phyloP scores from a whole-genome alignment of 2,888 invertebrate species.

The Mythimna albipuncta region DNA sequence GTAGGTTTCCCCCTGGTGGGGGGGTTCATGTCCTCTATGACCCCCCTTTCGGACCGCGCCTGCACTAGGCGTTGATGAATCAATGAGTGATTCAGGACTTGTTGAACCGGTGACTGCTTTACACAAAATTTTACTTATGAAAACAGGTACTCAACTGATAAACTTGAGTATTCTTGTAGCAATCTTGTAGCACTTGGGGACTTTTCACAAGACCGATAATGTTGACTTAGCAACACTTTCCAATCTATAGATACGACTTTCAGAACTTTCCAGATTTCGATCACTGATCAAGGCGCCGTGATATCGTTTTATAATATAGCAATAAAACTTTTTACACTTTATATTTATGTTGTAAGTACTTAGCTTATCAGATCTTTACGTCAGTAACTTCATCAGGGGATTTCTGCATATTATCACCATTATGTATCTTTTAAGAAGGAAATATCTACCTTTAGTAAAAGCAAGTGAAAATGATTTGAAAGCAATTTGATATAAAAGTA shows the following conservation, averaged over 20 bases:
- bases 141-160: slow-evolving; percentile 2
- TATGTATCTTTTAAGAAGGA: slow-evolving; percentile 11
- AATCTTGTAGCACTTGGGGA: not conserved
- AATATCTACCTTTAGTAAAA: not conserved
- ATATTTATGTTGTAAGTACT: slow-evolving; percentile 27
- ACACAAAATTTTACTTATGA: not conserved
- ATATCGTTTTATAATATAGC: slow-evolving; percentile 19
- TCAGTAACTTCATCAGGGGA: slow-evolving; percentile 1
- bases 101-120: too few relatives aligned
- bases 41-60: too few relatives aligned
- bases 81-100: too few relatives aligned
- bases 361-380: slow-evolving; percentile 7
- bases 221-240: not conserved
- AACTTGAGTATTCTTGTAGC: not conserved
- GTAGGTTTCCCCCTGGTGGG: too few relatives aligned
- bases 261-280: slow-evolving; percentile 18
- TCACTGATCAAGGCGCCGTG: slow-evolving; percentile 25
- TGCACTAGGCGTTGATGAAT: too few relatives aligned
- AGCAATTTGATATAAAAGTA: too few relatives aligned
- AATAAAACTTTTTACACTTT: slow-evolving; percentile 30
- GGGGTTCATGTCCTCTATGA: too few relatives aligned
- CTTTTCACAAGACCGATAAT: not conserved
- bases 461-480: not conserved
- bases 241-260: not conserved
- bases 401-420: slow-evolving; percentile 18